A percentile compares a stretch with the other conserved stretches of the same genome.
Conservation (phyloP, 2,888 invertebrate genomes). For the Itoplectis maculator region DNA sequence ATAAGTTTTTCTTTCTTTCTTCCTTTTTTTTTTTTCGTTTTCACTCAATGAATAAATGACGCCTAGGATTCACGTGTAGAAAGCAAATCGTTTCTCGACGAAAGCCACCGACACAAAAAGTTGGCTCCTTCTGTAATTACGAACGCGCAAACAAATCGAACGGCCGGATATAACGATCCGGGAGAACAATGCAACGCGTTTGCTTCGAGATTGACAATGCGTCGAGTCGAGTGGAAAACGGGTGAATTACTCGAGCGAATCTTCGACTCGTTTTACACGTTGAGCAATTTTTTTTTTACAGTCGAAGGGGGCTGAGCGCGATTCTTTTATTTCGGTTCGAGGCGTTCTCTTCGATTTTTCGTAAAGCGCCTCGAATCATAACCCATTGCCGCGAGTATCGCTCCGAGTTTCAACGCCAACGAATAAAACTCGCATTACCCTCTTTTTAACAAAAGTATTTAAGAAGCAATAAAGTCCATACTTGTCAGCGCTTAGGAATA, state of each 20-base stretch:
- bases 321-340: no score
- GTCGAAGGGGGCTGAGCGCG: no score
- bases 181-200: conserved; percentile 2
- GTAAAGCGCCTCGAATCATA: no score
- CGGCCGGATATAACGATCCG: conserved; percentile 7
- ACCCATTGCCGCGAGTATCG: no score
- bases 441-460: neutral
- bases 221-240: neutral
- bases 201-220: neutral
- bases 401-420: neutral
- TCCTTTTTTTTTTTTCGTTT: neutral
- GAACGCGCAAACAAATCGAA: conserved; percentile 1
- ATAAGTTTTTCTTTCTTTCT: neutral
- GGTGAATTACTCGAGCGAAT: neutral
- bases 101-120: no score
- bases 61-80: neutral
- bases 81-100: neutral
- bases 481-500: neutral
- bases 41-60: neutral
- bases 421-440: neutral
- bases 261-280: neutral
- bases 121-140: conserved; percentile 17
- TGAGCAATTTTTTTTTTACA: conserved; percentile 1
- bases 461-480: conserved; percentile 6
- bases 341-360: no score